Evolutionary conservation across 1,140 invertebrate genomes (phyloP).

Genomic region (Latrodectus geometricus): DNA sequence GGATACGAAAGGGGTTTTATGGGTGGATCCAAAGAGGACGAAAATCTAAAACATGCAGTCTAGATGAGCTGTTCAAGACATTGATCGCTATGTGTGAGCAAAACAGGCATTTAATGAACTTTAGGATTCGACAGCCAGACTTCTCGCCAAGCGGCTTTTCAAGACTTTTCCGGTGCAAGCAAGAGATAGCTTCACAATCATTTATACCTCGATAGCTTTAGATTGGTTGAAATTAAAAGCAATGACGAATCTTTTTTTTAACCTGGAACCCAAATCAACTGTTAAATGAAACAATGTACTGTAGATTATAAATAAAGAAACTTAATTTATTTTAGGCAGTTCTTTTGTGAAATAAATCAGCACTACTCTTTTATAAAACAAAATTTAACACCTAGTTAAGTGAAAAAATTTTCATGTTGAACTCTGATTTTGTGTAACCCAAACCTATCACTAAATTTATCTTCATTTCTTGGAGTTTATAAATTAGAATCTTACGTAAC

Average conservation of each 20-base stretch:
- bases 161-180: not conserved
- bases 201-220: not conserved
- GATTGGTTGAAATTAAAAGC: no score
- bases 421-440: no score
- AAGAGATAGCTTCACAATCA: not conserved
- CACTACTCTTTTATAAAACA: no score
- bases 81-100: constrained; percentile 41
- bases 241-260: no score
- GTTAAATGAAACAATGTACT: not conserved
- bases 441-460: no score
- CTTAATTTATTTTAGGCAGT: no score
- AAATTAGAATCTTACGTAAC: no score
- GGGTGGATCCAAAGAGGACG: constrained; percentile 58
- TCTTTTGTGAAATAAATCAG: no score
- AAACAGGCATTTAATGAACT: constrained; percentile 49
- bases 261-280: not conserved
- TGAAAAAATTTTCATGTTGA: no score
- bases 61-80: constrained; percentile 41
- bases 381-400: no score
- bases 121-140: not conserved
- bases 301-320: no score
- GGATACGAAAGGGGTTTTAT: constrained; percentile 52
- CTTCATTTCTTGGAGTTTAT: no score
- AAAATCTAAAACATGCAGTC: constrained; percentile 57
- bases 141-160: not conserved